Conservation (phyloP, 2,888 invertebrate species). For the Euzetes globulus region DNA sequence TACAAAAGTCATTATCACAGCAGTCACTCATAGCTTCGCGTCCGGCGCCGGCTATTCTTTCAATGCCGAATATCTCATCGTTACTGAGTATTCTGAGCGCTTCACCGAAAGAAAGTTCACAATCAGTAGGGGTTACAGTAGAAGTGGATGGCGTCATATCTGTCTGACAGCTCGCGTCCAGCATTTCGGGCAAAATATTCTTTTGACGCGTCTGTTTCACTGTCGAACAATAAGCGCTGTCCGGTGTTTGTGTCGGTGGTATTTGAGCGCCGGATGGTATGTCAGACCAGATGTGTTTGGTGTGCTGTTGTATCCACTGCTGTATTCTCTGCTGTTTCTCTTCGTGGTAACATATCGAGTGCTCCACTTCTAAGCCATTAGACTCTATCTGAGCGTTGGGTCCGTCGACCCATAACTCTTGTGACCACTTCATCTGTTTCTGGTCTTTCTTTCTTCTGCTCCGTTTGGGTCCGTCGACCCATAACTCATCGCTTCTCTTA, state of each 20-base stretch:
- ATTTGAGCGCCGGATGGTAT: conserved; percentile 16
- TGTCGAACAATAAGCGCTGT: not conserved
- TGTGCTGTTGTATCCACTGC: conserved; percentile 34
- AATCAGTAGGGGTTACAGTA: conserved; percentile 1
- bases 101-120: conserved; percentile 1
- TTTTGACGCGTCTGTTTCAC: not conserved
- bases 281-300: conserved; percentile 24
- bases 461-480: conserved; percentile 81
- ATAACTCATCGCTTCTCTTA: conserved; percentile 70
- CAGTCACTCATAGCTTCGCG: conserved; percentile 29
- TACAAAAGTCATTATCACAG: conserved; percentile 28
- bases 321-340: conserved; percentile 33
- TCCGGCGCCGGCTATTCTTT: conserved; percentile 10
- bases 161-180: conserved; percentile 28
- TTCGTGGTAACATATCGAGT: conserved; percentile 13
- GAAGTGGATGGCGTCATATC: not conserved
- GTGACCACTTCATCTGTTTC: conserved; percentile 46
- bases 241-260: not conserved
- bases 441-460: conserved; percentile 36
- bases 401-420: conserved; percentile 91
- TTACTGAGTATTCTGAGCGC: conserved; percentile 16
- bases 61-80: not conserved
- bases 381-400: conserved; percentile 51
- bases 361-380: not conserved
- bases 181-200: not conserved